Percentiles rank a stretch among this genome's conserved stretches.
Evolutionary conservation across 2,797 vertebrate genomes (phyloP).

Genomic region (Labroides dimidiatus): DNA sequence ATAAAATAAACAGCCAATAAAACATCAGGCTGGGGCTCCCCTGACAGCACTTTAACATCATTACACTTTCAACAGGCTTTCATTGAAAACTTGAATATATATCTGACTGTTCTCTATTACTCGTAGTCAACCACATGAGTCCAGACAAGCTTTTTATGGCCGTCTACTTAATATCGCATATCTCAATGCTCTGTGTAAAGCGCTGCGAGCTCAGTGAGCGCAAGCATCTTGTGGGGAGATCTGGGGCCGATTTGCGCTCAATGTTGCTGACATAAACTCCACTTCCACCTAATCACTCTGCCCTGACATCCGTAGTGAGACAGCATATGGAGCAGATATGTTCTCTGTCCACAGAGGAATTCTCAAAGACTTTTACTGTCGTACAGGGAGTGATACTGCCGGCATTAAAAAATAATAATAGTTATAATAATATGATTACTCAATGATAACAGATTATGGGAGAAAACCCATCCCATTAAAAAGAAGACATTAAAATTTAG

Average conservation of each 20-base stretch:
- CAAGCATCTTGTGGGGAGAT: constrained; percentile 73
- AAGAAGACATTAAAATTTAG: constrained; percentile 41
- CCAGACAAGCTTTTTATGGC: constrained; percentile 70
- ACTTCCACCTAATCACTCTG: constrained; percentile 86
- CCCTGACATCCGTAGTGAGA: constrained; percentile 75
- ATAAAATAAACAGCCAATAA: constrained; percentile 87
- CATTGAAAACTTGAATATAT: constrained; percentile 81
- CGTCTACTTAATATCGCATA: constrained; percentile 77
- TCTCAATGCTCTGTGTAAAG: constrained; percentile 64
- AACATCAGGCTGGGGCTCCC: constrained; percentile 76
- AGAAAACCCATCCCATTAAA: constrained; percentile 31
- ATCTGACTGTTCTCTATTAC: constrained; percentile 76
- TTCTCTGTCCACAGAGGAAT: constrained; percentile 66
- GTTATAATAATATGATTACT: constrained; percentile 55
- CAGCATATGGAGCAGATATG: constrained; percentile 71
- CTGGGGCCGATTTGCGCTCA: constrained; percentile 79
- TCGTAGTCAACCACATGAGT: constrained; percentile 68
- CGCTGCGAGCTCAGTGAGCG: constrained; percentile 50
- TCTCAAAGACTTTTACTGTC: constrained; percentile 49
- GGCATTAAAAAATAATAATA: constrained; percentile 52
- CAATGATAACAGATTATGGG: constrained; percentile 46
- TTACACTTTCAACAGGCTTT: constrained; percentile 83
- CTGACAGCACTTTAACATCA: constrained; percentile 81
- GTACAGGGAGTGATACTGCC: constrained; percentile 45
- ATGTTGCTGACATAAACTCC: constrained; percentile 77